A percentile compares a stretch with the other conserved stretches of the same genome.
phyloP scores from a whole-genome alignment of 2,113 vertebrate species.

The Lycaon pictus region DNA sequence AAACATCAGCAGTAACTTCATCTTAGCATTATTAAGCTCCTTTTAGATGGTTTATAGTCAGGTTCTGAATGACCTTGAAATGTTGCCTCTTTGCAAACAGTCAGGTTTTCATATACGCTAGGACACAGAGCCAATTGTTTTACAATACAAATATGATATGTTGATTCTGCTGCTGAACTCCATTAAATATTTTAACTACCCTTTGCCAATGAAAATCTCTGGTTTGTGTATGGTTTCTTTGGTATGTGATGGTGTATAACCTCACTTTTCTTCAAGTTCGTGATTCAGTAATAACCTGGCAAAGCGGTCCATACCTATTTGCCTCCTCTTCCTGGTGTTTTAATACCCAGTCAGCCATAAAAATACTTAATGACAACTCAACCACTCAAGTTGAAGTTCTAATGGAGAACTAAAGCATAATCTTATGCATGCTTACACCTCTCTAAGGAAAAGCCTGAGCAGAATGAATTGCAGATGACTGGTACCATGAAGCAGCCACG shows the following conservation, averaged over 20 bases:
- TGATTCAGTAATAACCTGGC: neutral
- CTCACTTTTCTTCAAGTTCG: neutral
- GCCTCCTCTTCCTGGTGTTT: constrained; percentile 29
- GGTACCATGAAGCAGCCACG: neutral
- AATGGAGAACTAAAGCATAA: neutral
- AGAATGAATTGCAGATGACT: neutral
- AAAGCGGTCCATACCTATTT: constrained; percentile 22
- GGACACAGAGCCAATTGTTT: constrained; percentile 25
- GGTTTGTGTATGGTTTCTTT: constrained; percentile 48
- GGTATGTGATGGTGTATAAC: neutral
- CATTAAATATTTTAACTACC: constrained; percentile 50
- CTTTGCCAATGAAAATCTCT: constrained; percentile 63
- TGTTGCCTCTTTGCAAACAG: constrained; percentile 37
- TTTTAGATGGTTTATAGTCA: neutral
- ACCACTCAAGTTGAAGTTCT: neutral
- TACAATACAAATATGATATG: constrained; percentile 52
- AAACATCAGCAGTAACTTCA: constrained; percentile 52
- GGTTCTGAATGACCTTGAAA: constrained; percentile 45
- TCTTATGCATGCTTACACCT: neutral
- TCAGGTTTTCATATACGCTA: constrained; percentile 12
- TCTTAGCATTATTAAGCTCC: neutral
- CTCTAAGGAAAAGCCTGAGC: neutral
- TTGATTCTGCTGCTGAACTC: constrained; percentile 58
- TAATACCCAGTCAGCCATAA: neutral
- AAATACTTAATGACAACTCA: constrained; percentile 3